Evolutionary conservation across 2,888 invertebrate species (phyloP), one percentile per base, ranked within the genome.

Genomic region (Nephrotoma guestfalica): DNA sequence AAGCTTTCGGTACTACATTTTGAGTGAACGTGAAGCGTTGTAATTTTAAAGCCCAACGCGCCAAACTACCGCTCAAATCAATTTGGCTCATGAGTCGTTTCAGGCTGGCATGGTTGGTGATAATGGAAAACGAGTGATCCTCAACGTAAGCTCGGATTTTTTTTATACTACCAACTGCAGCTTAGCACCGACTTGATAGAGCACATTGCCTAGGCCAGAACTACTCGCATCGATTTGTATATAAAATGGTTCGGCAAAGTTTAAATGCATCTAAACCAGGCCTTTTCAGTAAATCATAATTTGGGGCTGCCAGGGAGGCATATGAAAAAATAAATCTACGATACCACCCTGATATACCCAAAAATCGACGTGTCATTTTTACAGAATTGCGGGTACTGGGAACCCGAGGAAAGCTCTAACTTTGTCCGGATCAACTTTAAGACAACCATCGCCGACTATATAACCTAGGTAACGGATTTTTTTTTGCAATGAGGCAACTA

Each of bases 1-100:
- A 30, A 4, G 86, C 87, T 30, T 87, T 86, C 4, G 86, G 86
- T 11, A 87, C 87, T 18, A 87, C 71, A 41, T 87, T 87, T 18
- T 43, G n/a, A 6, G 6, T 11, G 11, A 47, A 47, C 11, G 6
- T 47, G 11, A 47, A 42, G 5, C 42, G 5, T 7, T 42, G 42
- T 42, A 42, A 42, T 42, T 42, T 42, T 7, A 42, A 40, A 13
- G 40, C 30, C 86, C 86, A 87, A 4, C 71, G 30, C 15, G 86
- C 87, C 18, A 87, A 86, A 4, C 86, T 45, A 2, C 87, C 87
- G 15, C 41, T 13, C 15, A 71, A 30, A 11, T 87, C 86, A 1
- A 40, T 57, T 47, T 87, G 86, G 11, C 40, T 41, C 86, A 87
- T 87, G 1, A 87, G 83, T 86, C 86, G 6, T 47, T 43, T 43